These are phyloP conservation scores for Octodonta nipae DNA, from an alignment of 2,888 invertebrate species.

Conservation along the genomic window DNA sequence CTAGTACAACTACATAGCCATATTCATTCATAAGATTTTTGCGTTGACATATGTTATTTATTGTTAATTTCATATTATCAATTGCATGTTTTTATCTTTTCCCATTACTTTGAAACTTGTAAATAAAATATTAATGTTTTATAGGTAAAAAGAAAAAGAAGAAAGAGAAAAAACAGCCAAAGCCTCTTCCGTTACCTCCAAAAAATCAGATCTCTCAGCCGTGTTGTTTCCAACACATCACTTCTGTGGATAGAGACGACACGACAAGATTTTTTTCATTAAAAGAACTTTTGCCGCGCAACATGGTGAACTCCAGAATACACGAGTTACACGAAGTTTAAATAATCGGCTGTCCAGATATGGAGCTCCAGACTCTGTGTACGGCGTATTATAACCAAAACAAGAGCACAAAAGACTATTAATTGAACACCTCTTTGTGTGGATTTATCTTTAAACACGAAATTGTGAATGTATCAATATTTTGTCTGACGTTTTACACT, in stretches of 20 bases:
- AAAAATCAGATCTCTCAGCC: slow-evolving; percentile 74
- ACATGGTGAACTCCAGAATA: slow-evolving; percentile 12
- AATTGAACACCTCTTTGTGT: no score
- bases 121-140: slow-evolving; percentile 17
- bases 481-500: no score
- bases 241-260: slow-evolving; percentile 58
- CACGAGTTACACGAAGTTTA: slow-evolving; percentile 13
- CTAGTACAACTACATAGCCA: no score
- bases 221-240: slow-evolving; percentile 73
- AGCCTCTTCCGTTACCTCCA: slow-evolving; percentile 50
- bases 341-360: no score
- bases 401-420: no score
- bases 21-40: no score
- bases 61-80: no score
- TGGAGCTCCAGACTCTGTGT: slow-evolving; percentile 1
- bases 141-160: slow-evolving; percentile 47
- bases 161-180: slow-evolving; percentile 40
- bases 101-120: not conserved
- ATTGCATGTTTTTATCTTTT: no score
- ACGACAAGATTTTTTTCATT: slow-evolving; percentile 52
- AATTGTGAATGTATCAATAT: no score
- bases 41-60: no score
- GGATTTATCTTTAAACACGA: no score
- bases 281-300: slow-evolving; percentile 45
- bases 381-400: not conserved